A percentile compares a stretch with the other conserved stretches of the same genome.
Conservation (phyloP, 2,797 vertebrate genomes). For the Anas georgica region DNA sequence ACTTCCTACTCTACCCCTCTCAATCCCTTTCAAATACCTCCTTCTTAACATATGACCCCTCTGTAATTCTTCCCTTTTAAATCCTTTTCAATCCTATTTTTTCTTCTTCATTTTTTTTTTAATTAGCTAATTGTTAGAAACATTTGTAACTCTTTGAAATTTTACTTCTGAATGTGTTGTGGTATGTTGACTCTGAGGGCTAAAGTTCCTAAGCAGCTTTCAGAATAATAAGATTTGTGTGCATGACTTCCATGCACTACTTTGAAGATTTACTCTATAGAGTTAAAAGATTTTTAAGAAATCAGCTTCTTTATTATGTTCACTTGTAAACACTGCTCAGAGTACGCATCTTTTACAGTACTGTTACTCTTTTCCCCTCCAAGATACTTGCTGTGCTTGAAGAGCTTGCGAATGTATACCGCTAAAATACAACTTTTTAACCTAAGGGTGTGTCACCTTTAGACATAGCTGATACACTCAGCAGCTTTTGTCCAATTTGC, state of each 20-base stretch:
- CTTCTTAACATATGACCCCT: conserved; percentile 53
- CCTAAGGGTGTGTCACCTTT: neutral
- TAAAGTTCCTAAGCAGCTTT: conserved; percentile 69
- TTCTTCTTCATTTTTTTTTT: rapidly evolving
- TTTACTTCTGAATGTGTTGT: conserved; percentile 34
- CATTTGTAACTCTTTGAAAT: conserved; percentile 54
- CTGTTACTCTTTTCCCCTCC: neutral
- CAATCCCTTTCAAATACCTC: conserved; percentile 54
- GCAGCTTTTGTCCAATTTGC: neutral
- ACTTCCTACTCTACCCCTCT: conserved; percentile 29
- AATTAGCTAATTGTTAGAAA: conserved; percentile 49
- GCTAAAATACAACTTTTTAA: neutral
- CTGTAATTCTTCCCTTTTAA: conserved; percentile 61
- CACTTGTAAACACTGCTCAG: neutral
- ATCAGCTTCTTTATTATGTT: conserved; percentile 16
- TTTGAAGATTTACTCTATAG: conserved; percentile 54
- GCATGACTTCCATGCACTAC: conserved; percentile 41
- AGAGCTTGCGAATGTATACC: neutral
- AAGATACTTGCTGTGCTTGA: neutral
- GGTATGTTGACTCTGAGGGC: conserved; percentile 63
- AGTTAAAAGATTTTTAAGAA: conserved; percentile 7
- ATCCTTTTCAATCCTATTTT: conserved; percentile 48
- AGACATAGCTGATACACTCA: neutral
- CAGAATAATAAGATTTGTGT: conserved; percentile 69
- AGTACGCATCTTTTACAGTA: neutral